Evolutionary conservation across 2,113 vertebrate species (phyloP), one percentile per base, ranked within the genome.

Genomic region (Zootoca vivipara): DNA sequence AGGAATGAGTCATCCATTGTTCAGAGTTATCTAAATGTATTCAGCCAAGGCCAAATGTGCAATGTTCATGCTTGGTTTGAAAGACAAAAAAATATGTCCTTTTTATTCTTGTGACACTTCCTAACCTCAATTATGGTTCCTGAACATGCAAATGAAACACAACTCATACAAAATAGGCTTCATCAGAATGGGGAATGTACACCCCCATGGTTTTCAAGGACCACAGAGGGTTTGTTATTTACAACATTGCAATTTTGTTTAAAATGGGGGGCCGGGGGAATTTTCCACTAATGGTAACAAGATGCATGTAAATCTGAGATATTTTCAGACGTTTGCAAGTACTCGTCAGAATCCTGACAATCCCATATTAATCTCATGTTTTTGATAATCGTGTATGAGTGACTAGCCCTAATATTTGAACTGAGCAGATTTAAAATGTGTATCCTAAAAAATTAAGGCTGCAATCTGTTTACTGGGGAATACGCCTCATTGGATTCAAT

Each of bases 1-100:
- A 92, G 1, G 69, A 95, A 92, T 94, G 92, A 95, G 84, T 94
- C 91, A 91, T 93, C 87, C 83, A 82, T 86, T 88, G 15, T 80
- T 87, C 89, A 90, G 90, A 90, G 26, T 72, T 89, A 90, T 91
- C 91, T 91, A 85, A 92, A 78, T 58, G 58, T 16, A 86, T 42
- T 88, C 78, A 92, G 82, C 58, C 90, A 93, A 83, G 69, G 88
- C 78, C 33, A 46, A 64, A 42, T 83, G 85, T 35, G 0, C 85
- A 91, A 84, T 90, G 78, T 83, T 81, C 88, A 93, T 84, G 85
- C 79, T 82, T 72, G 26, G 30, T 79, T 75, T 88, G 88, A 90
- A 88, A 92, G 89, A 38, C 77, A 86, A 38, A 91, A 95, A 89
- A 94, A 77, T 62, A 78, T 83, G 92, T 83, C 90, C 83, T 93